phyloP scores from a whole-genome alignment of 1,140 invertebrate genomes.

The Proales similis region DNA sequence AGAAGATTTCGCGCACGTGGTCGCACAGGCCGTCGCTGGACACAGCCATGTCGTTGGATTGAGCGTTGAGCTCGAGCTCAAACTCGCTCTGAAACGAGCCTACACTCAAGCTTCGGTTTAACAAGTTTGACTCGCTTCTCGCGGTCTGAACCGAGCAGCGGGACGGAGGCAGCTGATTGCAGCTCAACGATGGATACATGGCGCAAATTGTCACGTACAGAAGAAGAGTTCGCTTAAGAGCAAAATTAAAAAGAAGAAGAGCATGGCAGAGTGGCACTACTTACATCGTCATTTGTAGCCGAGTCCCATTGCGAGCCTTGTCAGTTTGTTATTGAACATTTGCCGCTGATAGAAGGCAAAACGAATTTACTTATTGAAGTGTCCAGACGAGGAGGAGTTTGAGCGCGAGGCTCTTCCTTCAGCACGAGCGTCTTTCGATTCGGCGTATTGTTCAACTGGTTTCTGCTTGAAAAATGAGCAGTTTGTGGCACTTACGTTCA shows the following conservation, averaged over 20 bases:
- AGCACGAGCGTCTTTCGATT: neutral
- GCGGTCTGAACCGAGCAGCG: neutral
- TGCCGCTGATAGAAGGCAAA: neutral
- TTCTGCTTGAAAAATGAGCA: neutral
- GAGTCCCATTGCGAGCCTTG: neutral
- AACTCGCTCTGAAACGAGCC: neutral
- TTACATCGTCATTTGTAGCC: too few species aligned
- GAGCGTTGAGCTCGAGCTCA: neutral
- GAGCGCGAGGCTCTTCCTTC: neutral
- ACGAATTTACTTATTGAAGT: neutral
- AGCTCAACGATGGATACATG: conserved; percentile 15
- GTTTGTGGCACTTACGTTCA: conserved; percentile 1
- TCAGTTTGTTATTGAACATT: neutral
- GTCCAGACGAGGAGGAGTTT: neutral
- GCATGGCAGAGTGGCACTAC: too few species aligned
- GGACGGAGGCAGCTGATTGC: neutral
- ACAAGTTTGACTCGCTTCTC: neutral
- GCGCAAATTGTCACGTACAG: conserved; percentile 31
- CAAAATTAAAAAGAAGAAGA: too few species aligned
- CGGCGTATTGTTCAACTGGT: neutral
- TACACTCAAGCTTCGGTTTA: neutral
- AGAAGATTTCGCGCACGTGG: conserved; percentile 29
- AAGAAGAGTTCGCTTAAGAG: conserved; percentile 10
- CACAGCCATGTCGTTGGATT: neutral
- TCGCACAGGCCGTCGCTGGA: conserved; percentile 26